Base-by-base conservation (phyloP, 2,888 invertebrate genomes). In the Cheilosia scutellata region DNA sequence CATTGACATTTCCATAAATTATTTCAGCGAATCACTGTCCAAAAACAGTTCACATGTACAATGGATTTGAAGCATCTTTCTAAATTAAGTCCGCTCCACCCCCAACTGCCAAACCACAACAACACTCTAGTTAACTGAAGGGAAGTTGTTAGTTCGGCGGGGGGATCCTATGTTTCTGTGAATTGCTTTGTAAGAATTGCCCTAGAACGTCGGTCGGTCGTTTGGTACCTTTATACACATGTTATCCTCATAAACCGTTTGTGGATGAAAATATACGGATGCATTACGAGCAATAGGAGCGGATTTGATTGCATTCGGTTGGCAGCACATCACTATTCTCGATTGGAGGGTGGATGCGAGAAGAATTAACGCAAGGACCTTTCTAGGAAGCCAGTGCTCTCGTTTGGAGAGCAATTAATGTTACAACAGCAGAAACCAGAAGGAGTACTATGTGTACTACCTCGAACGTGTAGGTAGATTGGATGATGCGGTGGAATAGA, bases 291-390 rank as follows among this genome's bases (percentile, higher is more conserved):
- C 75, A 86, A 76, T 71, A 66, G 82, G 71, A 86, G 76, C 80
- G 86, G 86, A 86, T 82, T 72, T 82, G 72, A 79, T 86, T 72
- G 44, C 27, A 63, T 86, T 68, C 33, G 76, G 49, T 63, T 72
- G 76, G 58, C 40, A 68, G 72, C 71, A 82, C 80, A 79, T 75
- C 53, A 60, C 71, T 66, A 71, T 86, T 58, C 71, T 74, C 47
- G n/a, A 57, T 49, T 44, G 49, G 27, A 29, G 55, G 66, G 53
- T 42, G 53, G 40, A 76, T 80, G 71, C 68, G 70, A 84, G 71
- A 84, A 80, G 65, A 82, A 86, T 82, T 82, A 86, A 86, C 66
- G 82, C 86, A 86, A 86, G 86, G 86, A 86, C 82, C 86, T 86
- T 86, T 86, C 31, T 76, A 77, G 82, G 86, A 86, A 82, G 76